phyloP scores from a whole-genome alignment of 2,113 vertebrate species.

The Paradisaea rubra region DNA sequence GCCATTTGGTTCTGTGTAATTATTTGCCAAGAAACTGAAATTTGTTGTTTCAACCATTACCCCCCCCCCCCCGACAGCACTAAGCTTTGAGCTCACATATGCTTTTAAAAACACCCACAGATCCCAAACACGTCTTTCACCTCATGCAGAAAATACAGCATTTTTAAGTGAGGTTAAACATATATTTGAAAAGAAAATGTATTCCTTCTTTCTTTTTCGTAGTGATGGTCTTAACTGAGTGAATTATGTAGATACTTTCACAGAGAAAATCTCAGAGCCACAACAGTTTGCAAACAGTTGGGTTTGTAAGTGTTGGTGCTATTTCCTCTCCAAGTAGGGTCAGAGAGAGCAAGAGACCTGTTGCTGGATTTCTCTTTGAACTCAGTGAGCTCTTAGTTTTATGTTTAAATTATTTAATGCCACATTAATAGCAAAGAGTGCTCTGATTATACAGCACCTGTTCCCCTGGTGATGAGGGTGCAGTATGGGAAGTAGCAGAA shows the following conservation, averaged over 20 bases:
- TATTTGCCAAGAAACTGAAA: background rate
- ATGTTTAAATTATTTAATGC: background rate
- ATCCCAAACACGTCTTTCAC: background rate
- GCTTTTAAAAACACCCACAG: background rate
- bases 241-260: background rate
- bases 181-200: background rate
- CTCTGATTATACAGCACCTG: background rate
- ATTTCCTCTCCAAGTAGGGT: background rate
- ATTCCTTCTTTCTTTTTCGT: background rate
- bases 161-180: background rate
- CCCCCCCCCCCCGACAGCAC: no score
- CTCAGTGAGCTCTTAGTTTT: background rate
- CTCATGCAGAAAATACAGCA: background rate
- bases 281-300: background rate
- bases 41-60: background rate
- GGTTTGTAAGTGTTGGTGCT: background rate
- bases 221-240: background rate
- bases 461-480: background rate
- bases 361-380: background rate
- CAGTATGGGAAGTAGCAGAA: background rate
- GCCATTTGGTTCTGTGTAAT: background rate
- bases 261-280: background rate
- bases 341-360: background rate
- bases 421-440: no score
- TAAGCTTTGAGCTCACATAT: background rate